Evolutionary conservation across 1,140 invertebrate species (phyloP).

Genomic region (Drosophila virilis): DNA sequence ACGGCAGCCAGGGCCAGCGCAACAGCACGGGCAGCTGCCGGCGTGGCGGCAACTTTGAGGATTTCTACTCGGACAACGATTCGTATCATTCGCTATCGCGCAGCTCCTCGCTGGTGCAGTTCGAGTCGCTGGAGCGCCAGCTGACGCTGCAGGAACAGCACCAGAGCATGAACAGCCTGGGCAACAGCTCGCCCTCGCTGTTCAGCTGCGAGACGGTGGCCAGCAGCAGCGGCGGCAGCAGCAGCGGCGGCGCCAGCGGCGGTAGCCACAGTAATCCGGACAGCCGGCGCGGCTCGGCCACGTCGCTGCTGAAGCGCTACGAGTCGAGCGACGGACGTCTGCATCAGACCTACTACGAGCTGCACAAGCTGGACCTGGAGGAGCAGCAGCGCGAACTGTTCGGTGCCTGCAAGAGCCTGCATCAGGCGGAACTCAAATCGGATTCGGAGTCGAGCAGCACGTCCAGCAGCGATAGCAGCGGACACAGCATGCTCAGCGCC

Average conservation of each 20-base stretch:
- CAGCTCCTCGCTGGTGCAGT: conserved; percentile 91
- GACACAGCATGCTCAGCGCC: conserved; percentile 59
- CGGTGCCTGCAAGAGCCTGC: conserved; percentile 48
- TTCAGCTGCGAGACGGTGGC: conserved; percentile 80
- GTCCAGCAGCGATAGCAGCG: conserved; percentile 60
- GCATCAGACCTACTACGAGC: conserved; percentile 80
- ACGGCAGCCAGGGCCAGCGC: conserved; percentile 61
- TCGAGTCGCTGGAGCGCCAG: conserved; percentile 88
- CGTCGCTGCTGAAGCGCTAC: conserved; percentile 71
- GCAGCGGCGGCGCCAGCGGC: conserved; percentile 63
- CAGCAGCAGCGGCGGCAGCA: conserved; percentile 56
- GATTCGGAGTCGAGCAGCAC: conserved; percentile 69
- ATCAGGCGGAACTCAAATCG: conserved; percentile 59
- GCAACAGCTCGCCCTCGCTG: conserved; percentile 84
- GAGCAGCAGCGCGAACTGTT: conserved; percentile 56
- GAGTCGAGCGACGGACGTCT: conserved; percentile 74
- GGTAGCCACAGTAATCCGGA: conserved; percentile 67
- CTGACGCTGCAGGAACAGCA: conserved; percentile 74
- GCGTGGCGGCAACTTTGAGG: conserved; percentile 66
- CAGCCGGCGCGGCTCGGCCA: conserved; percentile 63
- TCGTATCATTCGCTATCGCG: conserved; percentile 87
- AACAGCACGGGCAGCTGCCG: conserved; percentile 66
- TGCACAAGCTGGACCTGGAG: conserved; percentile 77
- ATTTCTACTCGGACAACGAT: conserved; percentile 85
- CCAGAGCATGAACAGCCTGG: conserved; percentile 66